Conservation (phyloP, 1,140 invertebrate species). For the Heliconius nattereri region DNA sequence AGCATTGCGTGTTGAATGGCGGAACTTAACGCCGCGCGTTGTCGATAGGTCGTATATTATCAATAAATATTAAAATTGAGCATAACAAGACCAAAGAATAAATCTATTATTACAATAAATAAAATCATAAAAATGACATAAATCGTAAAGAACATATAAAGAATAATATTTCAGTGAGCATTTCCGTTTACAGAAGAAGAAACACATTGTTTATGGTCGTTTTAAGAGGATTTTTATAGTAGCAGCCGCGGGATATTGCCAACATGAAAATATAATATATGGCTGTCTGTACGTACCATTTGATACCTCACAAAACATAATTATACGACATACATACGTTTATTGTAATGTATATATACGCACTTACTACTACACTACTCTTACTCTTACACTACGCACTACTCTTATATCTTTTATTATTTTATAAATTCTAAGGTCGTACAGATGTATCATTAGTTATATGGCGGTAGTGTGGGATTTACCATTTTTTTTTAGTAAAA, state of each 20-base stretch:
- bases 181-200: slow-evolving; percentile 25
- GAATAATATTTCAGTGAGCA: slow-evolving; percentile 12
- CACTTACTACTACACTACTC: no score
- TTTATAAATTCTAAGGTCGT: no score
- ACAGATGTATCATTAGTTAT: no score
- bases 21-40: no score
- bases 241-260: slow-evolving; percentile 11
- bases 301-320: background rate
- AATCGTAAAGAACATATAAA: slow-evolving; percentile 16
- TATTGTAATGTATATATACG: background rate
- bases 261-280: background rate
- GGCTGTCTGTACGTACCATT: background rate
- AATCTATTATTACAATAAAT: background rate
- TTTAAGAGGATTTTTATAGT: slow-evolving; percentile 52
- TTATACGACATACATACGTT: background rate
- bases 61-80: no score
- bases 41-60: no score
- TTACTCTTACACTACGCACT: no score
- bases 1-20: no score
- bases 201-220: slow-evolving; percentile 43
- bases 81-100: background rate
- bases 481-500: no score
- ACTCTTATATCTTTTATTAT: no score
- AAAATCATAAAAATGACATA: background rate
- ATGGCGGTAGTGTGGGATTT: no score